Base-by-base conservation (phyloP, 1,140 invertebrate species). In the Rhagoletis zephyria region DNA sequence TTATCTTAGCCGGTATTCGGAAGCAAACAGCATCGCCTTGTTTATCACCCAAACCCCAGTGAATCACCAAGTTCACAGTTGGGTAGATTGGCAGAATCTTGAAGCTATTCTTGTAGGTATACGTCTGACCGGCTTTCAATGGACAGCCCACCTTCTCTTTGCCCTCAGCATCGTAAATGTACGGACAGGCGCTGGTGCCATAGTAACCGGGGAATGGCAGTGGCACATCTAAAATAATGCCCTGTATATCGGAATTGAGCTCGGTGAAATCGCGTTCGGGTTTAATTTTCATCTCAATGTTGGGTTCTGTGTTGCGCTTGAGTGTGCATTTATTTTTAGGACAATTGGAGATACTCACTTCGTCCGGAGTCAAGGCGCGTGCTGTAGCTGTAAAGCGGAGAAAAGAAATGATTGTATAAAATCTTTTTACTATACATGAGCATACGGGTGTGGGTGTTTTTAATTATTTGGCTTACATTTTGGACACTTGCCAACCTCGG, bases 181-280 rank as follows among this genome's bases (percentile, higher is more conserved):
- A 95, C 65, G 94, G 92, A 89, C 96, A 97, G 3, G 96, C 95
- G 63, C 94, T 94, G 4, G 94, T 94, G n/a, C 95, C 95, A 89
- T 97, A 96, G 1, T 96, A 96, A 51, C 96, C 96, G 7, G 96
- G 92, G 90, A 97, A 97, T 0, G 96, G 96, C 86, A 97, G 90
- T 0, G 94, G 93, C 4, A 96, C 90, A 1, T 94, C 94, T 6
- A 94, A 89, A 16, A 96, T 93, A 1, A 94, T 92, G 0, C 95
- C 96, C 87, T 91, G 91, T 2, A 97, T 96, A 5, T 93, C 91
- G n/a, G 94, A 95, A 3, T 70, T 93, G 60, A 96, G 63, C 1
- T 88, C 91, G 14, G 91, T 88, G 16, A 94, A 90, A 85, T 95
- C 94, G 5, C 91, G 90, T 3, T 94, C 93, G 88, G 95, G 94